phyloP scores from a whole-genome alignment of 2,113 vertebrate species.

The Salvelinus namaycush region DNA sequence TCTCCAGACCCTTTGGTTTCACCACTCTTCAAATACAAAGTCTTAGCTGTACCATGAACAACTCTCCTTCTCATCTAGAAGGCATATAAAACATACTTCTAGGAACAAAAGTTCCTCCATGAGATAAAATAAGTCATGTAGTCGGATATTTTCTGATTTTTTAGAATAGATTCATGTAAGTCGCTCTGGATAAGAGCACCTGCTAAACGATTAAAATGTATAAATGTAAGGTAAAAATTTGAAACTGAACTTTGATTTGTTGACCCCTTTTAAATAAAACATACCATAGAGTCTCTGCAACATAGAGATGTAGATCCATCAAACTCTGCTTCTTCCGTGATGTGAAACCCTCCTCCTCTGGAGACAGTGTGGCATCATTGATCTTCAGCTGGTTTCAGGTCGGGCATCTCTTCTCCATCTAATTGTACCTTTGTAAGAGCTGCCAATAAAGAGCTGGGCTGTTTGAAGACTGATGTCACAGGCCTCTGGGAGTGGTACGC shows the following conservation, averaged over 20 bases:
- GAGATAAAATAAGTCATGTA: too few species aligned
- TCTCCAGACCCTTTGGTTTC: conserved; percentile 23
- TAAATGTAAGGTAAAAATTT: too few species aligned
- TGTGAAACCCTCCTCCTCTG: conserved; percentile 33
- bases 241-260: too few species aligned
- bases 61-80: neutral
- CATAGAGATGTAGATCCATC: neutral
- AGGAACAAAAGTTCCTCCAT: too few species aligned
- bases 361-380: conserved; percentile 49
- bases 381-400: conserved; percentile 53
- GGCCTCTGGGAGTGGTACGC: conserved; percentile 41
- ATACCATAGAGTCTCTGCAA: too few species aligned
- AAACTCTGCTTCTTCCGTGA: conserved; percentile 36
- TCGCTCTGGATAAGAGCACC: too few species aligned
- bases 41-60: conserved; percentile 14
- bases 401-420: conserved; percentile 46
- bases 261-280: too few species aligned
- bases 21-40: conserved; percentile 15
- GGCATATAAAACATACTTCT: too few species aligned
- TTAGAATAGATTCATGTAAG: neutral
- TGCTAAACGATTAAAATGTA: too few species aligned
- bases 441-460: conserved; percentile 52
- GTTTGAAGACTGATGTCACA: conserved; percentile 53
- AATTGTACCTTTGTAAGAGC: conserved; percentile 59
- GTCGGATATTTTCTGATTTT: too few species aligned